Evolutionary conservation across 2,113 vertebrate species (phyloP), one percentile per base, ranked within the genome.

Genomic region (Esox niger): DNA sequence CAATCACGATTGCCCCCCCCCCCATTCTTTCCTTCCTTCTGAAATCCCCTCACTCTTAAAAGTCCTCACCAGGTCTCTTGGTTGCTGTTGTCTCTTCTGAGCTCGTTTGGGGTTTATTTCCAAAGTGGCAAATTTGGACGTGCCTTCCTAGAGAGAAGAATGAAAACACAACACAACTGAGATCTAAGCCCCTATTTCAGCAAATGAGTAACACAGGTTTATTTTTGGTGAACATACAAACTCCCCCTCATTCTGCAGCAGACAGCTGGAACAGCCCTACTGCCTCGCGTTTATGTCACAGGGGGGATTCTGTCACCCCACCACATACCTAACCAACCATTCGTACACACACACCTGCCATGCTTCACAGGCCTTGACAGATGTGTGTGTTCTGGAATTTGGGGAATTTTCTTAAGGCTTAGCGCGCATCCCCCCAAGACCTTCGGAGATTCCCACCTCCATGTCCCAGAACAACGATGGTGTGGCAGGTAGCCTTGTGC

Each of bases 51-150:
- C 57, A 17, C 57, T 31, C 13, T 15, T 27, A 43, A 43, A n/a
- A 13, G 35, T 10, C 32, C 59, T 35, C 11, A 99, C 97, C 88
- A 94, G 90, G 78, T 99, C 96, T 82, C 94, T 91, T 60, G 95
- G 96, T 82, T 94, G 95, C 73, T 94, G 94, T 71, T 94, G 94
- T 69, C 96, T 87, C 80, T 95, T 94, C 90, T 95, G 95, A 23
- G 94, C 93, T 68, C 96, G 91, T 79, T 94, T 98, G 0, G 96
- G 96, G 84, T 98, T 98, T 75, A 97, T 95, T 77, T 98, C 97
- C 75, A 99, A 88, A 1, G 97, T 99, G 64, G 97, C 97, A 4
- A 99, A 99, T 82, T 99, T 99, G 9, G 97, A 99, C 0, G 97
- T 99, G 8, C 97, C 97, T 79, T 98, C 97, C 97, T 99, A 75